Evolutionary conservation across 2,797 vertebrate species (phyloP).

Genomic region (Sparidentex hasta): DNA sequence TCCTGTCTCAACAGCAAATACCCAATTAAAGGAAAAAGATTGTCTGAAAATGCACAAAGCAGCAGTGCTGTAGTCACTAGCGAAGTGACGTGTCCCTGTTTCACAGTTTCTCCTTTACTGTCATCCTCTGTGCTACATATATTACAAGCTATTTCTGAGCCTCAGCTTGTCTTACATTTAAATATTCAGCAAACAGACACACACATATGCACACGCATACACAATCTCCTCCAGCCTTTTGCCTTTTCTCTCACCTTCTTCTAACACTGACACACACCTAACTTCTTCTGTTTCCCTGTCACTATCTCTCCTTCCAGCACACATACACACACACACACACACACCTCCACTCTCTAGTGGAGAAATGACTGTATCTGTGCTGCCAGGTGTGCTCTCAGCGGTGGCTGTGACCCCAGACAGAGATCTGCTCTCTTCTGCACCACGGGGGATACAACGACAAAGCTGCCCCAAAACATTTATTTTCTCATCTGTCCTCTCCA

Average conservation of each 20-base stretch:
- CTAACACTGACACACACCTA: slow-evolving; percentile 41
- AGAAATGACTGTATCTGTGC: slow-evolving; percentile 66
- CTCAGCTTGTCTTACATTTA: slow-evolving; percentile 24
- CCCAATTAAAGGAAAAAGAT: slow-evolving; percentile 14
- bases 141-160: slow-evolving; percentile 32
- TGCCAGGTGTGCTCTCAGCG: slow-evolving; percentile 79
- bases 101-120: slow-evolving; percentile 43
- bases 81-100: slow-evolving; percentile 3
- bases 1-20: not conserved
- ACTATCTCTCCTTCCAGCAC: slow-evolving; percentile 21
- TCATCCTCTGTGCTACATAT: slow-evolving; percentile 20
- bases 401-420: slow-evolving; percentile 76
- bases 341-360: slow-evolving; percentile 39
- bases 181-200: slow-evolving; percentile 38
- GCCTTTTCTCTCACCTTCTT: slow-evolving; percentile 56
- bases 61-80: not conserved
- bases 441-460: slow-evolving; percentile 64
- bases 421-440: slow-evolving; percentile 68
- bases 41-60: not conserved
- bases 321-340: slow-evolving; percentile 29
- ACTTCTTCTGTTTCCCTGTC: slow-evolving; percentile 43
- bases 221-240: slow-evolving; percentile 22
- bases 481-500: slow-evolving; percentile 66
- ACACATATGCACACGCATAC: not conserved
- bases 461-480: slow-evolving; percentile 73